Percentiles rank a stretch among this genome's conserved stretches.
phyloP scores from a whole-genome alignment of 2,888 invertebrate species.

The Tyria jacobaeae region DNA sequence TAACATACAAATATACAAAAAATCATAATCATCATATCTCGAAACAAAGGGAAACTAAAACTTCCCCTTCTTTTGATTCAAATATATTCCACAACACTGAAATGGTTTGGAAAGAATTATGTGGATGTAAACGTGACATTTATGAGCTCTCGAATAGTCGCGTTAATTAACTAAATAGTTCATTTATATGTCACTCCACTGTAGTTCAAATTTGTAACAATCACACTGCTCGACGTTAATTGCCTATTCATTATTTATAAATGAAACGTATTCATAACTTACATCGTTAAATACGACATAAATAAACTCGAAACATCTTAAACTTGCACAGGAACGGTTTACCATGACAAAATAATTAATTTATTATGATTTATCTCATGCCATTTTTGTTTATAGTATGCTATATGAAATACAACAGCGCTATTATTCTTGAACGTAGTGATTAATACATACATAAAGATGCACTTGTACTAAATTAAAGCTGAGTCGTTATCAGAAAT shows the following conservation, averaged over 20 bases:
- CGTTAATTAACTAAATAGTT: constrained; percentile 78
- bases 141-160: constrained; percentile 69
- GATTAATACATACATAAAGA: constrained; percentile 29
- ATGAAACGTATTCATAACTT: constrained; percentile 54
- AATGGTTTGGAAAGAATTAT: constrained; percentile 72
- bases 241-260: constrained; percentile 58
- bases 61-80: constrained; percentile 55
- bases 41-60: constrained; percentile 44
- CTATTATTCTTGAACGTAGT: constrained; percentile 21
- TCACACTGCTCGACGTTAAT: constrained; percentile 60
- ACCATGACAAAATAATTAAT: constrained; percentile 31
- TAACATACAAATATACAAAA: constrained; percentile 45
- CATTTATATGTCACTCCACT: constrained; percentile 64
- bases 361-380: constrained; percentile 21
- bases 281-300: constrained; percentile 29
- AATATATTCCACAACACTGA: constrained; percentile 62
- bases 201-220: constrained; percentile 68
- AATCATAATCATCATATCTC: no score
- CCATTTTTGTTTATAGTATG: constrained; percentile 16
- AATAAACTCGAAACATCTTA: constrained; percentile 26
- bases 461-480: constrained; percentile 47
- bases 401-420: constrained; percentile 19
- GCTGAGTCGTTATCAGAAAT: constrained; percentile 54
- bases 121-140: constrained; percentile 76
- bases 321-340: constrained; percentile 26